Evolutionary conservation across 1,140 invertebrate species (phyloP), one percentile per base, ranked within the genome.

Genomic region (Harpegnathos saltator): DNA sequence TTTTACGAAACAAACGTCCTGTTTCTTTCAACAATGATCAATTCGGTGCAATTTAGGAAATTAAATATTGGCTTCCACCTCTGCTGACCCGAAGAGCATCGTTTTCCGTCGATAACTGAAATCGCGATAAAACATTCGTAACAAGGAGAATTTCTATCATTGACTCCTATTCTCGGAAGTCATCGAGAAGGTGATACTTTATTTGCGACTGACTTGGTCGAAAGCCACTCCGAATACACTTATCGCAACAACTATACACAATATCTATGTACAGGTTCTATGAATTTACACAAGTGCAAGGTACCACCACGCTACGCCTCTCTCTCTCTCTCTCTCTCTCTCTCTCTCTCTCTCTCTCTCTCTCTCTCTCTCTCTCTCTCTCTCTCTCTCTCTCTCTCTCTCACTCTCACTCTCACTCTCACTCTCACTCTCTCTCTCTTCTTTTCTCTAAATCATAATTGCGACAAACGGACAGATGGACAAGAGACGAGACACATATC

Each of bases 281-380:
- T 69, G 3, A 71, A 33, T 80, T 80, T 80, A 71, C 75, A 78
- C 75, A 80, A 71, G 65, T 80, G 75, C 52, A 80, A 48, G 52
- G 54, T 59, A 71, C 17, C 38, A 81, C 19, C 50, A 74, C 72
- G 72, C 24, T 72, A 71, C 38, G 9, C 68, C 3, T n/a, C 17
- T 17, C n/a, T n/a, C 33, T 48, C n/a, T 33, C 29, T 17, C n/a
- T 26, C n/a, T n/a, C n/a, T 48, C 33, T 29, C 0, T 63, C n/a
- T 63, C 12, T 22, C 15, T 59, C 50, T 54, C 15, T 54, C 12
- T 12, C 63, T 29, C 29, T n/a, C 24, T 24, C 38, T 50, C 17
- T 65, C 22, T 33, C 12, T 65, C 12, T 66, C 12, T 52, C 17
- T 72, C 4, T 73, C 1, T 74, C 17, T 80, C 26, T 38, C 29